Percentiles rank a stretch among this genome's conserved stretches.
phyloP scores from a whole-genome alignment of 2,888 invertebrate genomes.

The Meandrusa payeni region DNA sequence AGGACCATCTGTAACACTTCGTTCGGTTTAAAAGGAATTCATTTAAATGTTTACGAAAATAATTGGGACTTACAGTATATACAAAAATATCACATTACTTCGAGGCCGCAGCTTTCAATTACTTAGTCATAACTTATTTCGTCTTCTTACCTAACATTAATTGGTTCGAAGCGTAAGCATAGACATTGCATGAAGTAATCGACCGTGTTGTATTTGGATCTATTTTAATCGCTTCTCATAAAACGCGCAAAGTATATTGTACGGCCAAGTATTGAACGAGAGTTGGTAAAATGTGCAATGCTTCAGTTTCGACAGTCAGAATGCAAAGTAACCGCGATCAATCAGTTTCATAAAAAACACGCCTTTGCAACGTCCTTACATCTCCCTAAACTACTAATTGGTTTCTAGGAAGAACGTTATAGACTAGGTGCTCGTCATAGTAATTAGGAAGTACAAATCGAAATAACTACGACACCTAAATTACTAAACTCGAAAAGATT shows the following conservation, averaged over 20 bases:
- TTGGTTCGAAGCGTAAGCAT: constrained; percentile 69
- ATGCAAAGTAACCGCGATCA: constrained; percentile 22
- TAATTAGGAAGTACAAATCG: constrained; percentile 43
- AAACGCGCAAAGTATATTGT: constrained; percentile 44
- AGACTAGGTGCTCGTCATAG: constrained; percentile 51
- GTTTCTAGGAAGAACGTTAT: constrained; percentile 48
- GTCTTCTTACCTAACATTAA: constrained; percentile 69
- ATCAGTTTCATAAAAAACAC: constrained; percentile 29
- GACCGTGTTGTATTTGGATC: constrained; percentile 25
- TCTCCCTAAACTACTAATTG: constrained; percentile 41
- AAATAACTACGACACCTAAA: constrained; percentile 52
- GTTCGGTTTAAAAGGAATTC: constrained; percentile 72
- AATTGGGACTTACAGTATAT: constrained; percentile 80
- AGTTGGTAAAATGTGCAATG: constrained; percentile 8
- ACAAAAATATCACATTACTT: constrained; percentile 81
- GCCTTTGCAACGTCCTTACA: constrained; percentile 33
- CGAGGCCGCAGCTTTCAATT: constrained; percentile 80
- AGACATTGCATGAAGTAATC: constrained; percentile 56
- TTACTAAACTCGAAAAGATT: constrained; percentile 12
- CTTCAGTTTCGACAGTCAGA: constrained; percentile 14
- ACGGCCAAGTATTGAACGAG: constrained; percentile 6
- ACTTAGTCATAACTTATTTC: constrained; percentile 72
- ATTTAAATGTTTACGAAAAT: constrained; percentile 80
- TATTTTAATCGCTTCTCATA: constrained; percentile 6
- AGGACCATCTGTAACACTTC: constrained; percentile 63